Evolutionary conservation across 2,113 vertebrate genomes (phyloP).

Genomic region (Psephotus haematonotus): DNA sequence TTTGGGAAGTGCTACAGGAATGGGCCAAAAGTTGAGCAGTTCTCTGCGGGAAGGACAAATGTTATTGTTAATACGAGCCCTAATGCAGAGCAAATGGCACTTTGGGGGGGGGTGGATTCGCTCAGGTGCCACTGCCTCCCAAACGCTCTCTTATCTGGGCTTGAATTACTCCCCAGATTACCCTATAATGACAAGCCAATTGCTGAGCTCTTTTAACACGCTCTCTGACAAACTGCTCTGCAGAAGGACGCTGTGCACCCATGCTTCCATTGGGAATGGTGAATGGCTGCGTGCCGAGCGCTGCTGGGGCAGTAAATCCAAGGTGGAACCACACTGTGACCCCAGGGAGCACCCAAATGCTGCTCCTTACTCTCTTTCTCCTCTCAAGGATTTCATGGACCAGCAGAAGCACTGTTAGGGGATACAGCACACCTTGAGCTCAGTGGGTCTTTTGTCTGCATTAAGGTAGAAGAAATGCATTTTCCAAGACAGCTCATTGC

Average conservation of each 20-base stretch:
- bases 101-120: neutral
- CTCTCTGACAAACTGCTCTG: neutral
- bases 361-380: neutral
- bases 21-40: fast-evolving
- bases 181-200: neutral
- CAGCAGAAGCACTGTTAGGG: neutral
- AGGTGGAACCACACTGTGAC: neutral
- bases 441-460: neutral
- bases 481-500: neutral
- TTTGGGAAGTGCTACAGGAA: neutral
- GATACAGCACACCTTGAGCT: neutral
- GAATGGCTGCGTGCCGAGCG: neutral
- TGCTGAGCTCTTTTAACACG: neutral
- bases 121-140: neutral
- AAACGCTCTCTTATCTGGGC: neutral
- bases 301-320: neutral
- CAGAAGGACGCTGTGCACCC: neutral
- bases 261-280: neutral
- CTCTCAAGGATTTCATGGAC: neutral
- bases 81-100: neutral
- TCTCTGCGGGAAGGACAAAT: neutral
- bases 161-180: neutral
- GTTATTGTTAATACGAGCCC: neutral
- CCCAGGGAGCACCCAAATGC: neutral
- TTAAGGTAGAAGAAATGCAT: neutral